Evolutionary conservation across 2,797 vertebrate genomes (phyloP), one percentile per base, ranked within the genome.

Genomic region (Artibeus jamaicensis): DNA sequence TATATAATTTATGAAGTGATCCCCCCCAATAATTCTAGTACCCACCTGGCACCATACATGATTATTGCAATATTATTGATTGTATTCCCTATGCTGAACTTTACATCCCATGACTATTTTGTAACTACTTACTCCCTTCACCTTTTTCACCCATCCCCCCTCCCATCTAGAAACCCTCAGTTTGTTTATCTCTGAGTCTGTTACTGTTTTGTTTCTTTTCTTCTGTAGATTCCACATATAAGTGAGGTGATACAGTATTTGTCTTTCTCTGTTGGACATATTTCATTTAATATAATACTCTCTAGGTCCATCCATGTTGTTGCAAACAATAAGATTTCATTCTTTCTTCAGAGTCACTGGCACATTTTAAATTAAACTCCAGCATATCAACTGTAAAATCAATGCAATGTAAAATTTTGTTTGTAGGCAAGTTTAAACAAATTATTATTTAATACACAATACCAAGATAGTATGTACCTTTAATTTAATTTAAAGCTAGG

Each of bases 401-500:
- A 70, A 73, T 55, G 1, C 53, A 71, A n/a, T 55, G 82, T 48
- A 67, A 67, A 71, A 53, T 94, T 89, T 73, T 90, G 5, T 62
- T 48, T 71, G 18, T n/a, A 88, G 18, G 11, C 24, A 62, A 96
- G 7, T 74, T 93, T 81, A 93, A 94, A 34, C 6, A 67, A 71
- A 44, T 59, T 59, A 37, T 73, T 76, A 9, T 78, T 68, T 32
- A n/a, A 65, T 65, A 32, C 1, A 24, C 5, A 68, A 78, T 16
- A 37, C 79, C 68, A 48, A 19, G 4, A 39, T 34, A 29, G 18
- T 68, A 29, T 34, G 5, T 24, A 57, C 9, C 34, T 89, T 88
- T 79, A 70, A 68, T 74, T 94, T 92, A 59, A 94, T 74, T 94
- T 91, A 67, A 95, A 81, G 10, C 16, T 82, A 32, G 32, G 32